These are phyloP conservation scores for Protophormia terraenovae DNA, from an alignment of 2,888 invertebrate species.

Conservation along the genomic window DNA sequence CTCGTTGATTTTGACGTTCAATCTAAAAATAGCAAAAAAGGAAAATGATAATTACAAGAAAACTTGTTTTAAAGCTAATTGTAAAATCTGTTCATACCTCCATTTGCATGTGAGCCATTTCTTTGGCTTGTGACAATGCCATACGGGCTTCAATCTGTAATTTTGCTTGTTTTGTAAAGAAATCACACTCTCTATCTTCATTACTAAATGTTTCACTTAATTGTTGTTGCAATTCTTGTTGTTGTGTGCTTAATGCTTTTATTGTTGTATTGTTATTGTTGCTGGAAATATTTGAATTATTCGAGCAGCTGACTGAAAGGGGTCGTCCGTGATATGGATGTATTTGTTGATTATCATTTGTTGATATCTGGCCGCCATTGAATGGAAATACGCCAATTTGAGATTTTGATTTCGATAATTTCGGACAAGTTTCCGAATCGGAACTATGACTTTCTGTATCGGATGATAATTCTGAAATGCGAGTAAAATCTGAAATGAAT, in stretches of 20 bases:
- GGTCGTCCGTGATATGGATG: conserved; percentile 74
- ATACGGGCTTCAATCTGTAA: conserved; percentile 93
- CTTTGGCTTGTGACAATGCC: conserved; percentile 94
- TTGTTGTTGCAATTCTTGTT: conserved; percentile 64
- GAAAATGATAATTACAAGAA: conserved; percentile 6
- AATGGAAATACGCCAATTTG: conserved; percentile 59
- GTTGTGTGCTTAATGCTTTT: conserved; percentile 65
- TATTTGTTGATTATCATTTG: conserved; percentile 68
- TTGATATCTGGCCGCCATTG: conserved; percentile 23
- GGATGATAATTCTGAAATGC: conserved; percentile 87
- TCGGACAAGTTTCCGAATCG: conserved; percentile 84
- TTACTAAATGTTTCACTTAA: conserved; percentile 82
- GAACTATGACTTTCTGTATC: conserved; percentile 90
- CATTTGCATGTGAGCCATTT: conserved; percentile 96
- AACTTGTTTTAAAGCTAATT: background rate
- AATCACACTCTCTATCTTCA: conserved; percentile 87
- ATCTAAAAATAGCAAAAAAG: conserved; percentile 77
- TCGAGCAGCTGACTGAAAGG: conserved; percentile 73
- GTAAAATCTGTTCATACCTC: conserved; percentile 83
- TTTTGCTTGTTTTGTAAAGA: conserved; percentile 90
- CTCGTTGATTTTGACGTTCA: conserved; percentile 86
- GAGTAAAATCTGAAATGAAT: conserved; percentile 90
- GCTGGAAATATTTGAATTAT: conserved; percentile 63
- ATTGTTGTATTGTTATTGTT: conserved; percentile 67
- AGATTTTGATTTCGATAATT: conserved; percentile 74